Evolutionary conservation across 2,113 vertebrate species (phyloP).

Genomic region (Plotosus lineatus): DNA sequence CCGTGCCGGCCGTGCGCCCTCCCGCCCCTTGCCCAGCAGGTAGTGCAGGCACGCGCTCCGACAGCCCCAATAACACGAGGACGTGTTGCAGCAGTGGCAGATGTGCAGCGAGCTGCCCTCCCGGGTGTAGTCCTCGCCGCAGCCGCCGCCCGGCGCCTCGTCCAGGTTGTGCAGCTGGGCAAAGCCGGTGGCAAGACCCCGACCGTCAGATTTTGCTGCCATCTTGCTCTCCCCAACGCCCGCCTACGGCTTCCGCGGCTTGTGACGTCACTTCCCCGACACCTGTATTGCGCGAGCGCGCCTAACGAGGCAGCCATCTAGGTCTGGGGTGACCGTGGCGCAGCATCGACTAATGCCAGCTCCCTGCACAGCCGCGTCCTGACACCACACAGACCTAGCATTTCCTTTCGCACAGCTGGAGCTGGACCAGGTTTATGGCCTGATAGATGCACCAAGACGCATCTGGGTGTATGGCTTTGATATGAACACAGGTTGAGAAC

Average conservation of each 20-base stretch:
- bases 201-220: conserved; percentile 95
- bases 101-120: conserved; percentile 93
- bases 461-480: conserved; percentile 30
- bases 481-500: conserved; percentile 32
- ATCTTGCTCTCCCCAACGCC: conserved; percentile 85
- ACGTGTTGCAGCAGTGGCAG: conserved; percentile 96
- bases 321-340: conserved; percentile 62
- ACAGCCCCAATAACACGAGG: conserved; percentile 96
- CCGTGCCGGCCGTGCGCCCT: conserved; percentile 65
- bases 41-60: conserved; percentile 90
- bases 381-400: conserved; percentile 61
- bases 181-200: conserved; percentile 90
- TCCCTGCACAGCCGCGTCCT: conserved; percentile 56
- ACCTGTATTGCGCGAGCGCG: conserved; percentile 74
- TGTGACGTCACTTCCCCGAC: conserved; percentile 83
- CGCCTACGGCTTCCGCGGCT: conserved; percentile 79
- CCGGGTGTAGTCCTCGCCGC: conserved; percentile 77
- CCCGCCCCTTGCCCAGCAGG: conserved; percentile 79
- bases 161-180: conserved; percentile 97
- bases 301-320: conserved; percentile 76
- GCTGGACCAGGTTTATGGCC: background rate
- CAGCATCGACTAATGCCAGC: conserved; percentile 52
- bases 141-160: conserved; percentile 82
- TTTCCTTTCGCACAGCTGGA: conserved; percentile 42
- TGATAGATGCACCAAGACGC: conserved; percentile 4